A percentile compares a stretch with the other conserved stretches of the same genome.
These are phyloP conservation scores for Porites cylindrica DNA, from an alignment of 92 coral and sea anemone genomes.

Conservation along the genomic window DNA sequence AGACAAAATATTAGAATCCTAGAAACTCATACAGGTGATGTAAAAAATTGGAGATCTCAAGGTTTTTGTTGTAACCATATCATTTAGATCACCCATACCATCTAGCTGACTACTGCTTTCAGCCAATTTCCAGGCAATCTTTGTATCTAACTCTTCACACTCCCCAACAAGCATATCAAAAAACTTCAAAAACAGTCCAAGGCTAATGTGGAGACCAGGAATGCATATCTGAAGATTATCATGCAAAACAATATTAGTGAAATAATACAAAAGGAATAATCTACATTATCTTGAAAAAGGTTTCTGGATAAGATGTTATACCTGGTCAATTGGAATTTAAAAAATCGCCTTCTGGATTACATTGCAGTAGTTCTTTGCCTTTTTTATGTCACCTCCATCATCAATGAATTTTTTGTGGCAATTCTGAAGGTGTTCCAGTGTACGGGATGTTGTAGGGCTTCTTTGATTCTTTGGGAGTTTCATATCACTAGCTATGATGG, in stretches of 20 bases:
- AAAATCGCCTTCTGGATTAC: slow-evolving; percentile 15
- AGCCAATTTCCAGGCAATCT: neutral
- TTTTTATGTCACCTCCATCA: neutral
- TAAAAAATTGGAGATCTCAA: no score
- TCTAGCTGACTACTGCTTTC: neutral
- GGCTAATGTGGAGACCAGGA: slow-evolving; percentile 34
- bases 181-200: slow-evolving; percentile 19
- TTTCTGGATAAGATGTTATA: neutral
- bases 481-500: neutral
- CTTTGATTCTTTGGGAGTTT: neutral
- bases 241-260: neutral
- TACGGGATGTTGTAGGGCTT: neutral
- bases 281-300: neutral
- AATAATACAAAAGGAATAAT: neutral
- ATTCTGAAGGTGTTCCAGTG: neutral
- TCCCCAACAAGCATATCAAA: neutral
- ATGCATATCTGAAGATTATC: slow-evolving; percentile 9
- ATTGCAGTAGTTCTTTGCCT: neutral
- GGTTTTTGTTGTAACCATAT: no score
- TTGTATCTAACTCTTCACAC: no score
- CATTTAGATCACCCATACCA: neutral
- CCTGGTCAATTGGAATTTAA: slow-evolving; percentile 31
- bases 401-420: neutral
- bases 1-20: no score
- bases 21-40: no score